Evolutionary conservation across 2,797 vertebrate genomes (phyloP).

Genomic region (Acanthurus tractus): DNA sequence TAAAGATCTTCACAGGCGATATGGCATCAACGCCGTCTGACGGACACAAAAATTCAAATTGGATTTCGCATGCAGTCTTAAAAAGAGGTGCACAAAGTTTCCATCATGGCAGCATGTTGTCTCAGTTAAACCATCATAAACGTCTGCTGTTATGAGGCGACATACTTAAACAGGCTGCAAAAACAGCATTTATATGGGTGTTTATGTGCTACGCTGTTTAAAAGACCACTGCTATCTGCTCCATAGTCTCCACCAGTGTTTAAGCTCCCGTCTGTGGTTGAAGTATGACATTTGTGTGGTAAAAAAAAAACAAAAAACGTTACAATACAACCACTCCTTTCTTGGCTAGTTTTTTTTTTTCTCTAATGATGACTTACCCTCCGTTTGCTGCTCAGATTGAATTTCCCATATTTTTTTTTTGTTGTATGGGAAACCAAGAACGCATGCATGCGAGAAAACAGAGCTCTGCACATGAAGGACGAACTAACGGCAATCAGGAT

Average conservation of each 20-base stretch:
- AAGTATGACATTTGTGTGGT: conserved; percentile 47
- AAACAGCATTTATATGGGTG: conserved; percentile 48
- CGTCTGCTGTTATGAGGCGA: conserved; percentile 37
- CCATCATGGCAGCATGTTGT: conserved; percentile 29
- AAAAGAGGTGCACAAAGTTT: conserved; percentile 39
- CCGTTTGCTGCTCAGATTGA: conserved; percentile 56
- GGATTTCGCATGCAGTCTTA: conserved; percentile 1
- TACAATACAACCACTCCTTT: conserved; percentile 58
- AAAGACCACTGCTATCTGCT: conserved; percentile 45
- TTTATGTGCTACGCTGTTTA: conserved; percentile 50
- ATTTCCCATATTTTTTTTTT: conserved; percentile 64
- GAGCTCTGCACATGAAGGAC: conserved; percentile 49
- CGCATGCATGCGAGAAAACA: conserved; percentile 52
- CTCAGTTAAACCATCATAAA: conserved; percentile 47
- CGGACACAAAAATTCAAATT: conserved; percentile 6
- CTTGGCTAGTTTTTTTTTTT: conserved; percentile 35
- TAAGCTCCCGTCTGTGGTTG: conserved; percentile 40
- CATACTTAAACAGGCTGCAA: conserved; percentile 55
- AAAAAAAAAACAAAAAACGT: conserved; percentile 11
- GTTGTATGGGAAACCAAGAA: conserved; percentile 70
- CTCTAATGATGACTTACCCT: conserved; percentile 61
- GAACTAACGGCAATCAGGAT: conserved; percentile 71
- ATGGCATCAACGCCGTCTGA: conserved; percentile 19
- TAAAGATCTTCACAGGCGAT: conserved; percentile 22
- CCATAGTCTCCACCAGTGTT: conserved; percentile 27